phyloP scores from a whole-genome alignment of 1,140 invertebrate species.

The Leptinotarsa texana region DNA sequence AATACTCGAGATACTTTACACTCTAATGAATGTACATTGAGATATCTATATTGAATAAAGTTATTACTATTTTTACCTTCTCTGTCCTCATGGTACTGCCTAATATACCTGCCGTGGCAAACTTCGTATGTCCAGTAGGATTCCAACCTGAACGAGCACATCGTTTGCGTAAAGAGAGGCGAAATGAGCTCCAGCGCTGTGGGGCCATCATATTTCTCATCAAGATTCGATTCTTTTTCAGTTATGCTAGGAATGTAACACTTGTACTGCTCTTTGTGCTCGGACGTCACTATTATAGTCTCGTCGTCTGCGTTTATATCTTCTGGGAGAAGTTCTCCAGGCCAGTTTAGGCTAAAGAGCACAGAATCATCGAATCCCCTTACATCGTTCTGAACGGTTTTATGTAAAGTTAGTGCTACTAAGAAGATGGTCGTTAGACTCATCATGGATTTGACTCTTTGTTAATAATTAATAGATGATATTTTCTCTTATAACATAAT shows the following conservation, averaged over 20 bases:
- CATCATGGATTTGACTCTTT: too few relatives aligned
- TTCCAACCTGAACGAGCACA: conserved; percentile 87
- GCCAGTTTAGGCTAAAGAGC: conserved; percentile 81
- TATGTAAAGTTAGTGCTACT: background rate
- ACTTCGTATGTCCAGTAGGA: conserved; percentile 97
- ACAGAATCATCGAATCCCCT: conserved; percentile 82
- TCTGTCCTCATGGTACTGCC: conserved; percentile 94
- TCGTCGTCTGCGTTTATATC: conserved; percentile 58
- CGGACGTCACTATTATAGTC: conserved; percentile 63
- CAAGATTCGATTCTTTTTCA: conserved; percentile 61
- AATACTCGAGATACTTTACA: too few relatives aligned
- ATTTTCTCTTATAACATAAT: background rate
- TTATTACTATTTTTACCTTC: conserved; percentile 62
- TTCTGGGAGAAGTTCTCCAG: conserved; percentile 62
- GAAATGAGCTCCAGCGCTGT: conserved; percentile 77
- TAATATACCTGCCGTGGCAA: conserved; percentile 87
- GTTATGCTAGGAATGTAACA: conserved; percentile 75
- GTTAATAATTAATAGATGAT: too few relatives aligned
- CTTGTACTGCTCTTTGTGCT: conserved; percentile 71
- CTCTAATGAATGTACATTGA: too few relatives aligned
- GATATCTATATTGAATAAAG: too few relatives aligned
- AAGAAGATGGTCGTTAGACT: background rate
- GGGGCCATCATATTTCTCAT: conserved; percentile 68
- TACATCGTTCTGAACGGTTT: conserved; percentile 58
- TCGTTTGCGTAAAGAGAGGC: conserved; percentile 71